These are phyloP conservation scores for Scolopax rusticola DNA, from an alignment of 2,797 vertebrate genomes.

Conservation along the genomic window DNA sequence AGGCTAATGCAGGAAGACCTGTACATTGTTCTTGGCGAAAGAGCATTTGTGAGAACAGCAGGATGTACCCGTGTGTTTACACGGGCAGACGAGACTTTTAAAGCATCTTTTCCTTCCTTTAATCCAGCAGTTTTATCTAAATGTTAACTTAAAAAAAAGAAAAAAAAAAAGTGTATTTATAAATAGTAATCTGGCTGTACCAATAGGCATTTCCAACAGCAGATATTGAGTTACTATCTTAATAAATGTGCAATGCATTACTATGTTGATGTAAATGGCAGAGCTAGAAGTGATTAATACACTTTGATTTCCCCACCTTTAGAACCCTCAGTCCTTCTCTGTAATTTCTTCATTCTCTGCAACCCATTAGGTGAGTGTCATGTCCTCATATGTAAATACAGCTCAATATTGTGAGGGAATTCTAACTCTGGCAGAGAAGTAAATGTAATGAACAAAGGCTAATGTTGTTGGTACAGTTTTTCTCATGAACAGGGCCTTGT, in stretches of 20 bases:
- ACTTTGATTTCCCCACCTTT: neutral
- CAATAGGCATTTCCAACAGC: neutral
- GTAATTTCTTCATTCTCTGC: neutral
- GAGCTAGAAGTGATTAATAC: neutral
- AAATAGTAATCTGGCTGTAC: neutral
- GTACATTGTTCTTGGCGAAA: neutral
- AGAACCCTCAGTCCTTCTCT: neutral
- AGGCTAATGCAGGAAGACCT: neutral
- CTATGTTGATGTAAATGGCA: neutral
- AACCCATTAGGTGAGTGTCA: neutral
- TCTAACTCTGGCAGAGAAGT: neutral
- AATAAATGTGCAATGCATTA: neutral
- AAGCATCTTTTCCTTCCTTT: neutral
- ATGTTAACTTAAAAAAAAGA: neutral
- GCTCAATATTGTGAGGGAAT: neutral
- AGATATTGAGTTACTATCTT: neutral
- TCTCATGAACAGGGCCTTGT: neutral
- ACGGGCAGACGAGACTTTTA: neutral
- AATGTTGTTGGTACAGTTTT: neutral
- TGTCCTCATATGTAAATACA: neutral
- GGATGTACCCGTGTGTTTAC: neutral
- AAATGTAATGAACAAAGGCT: neutral
- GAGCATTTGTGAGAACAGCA: neutral
- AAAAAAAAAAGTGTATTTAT: neutral
- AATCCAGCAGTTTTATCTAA: neutral